Base-by-base conservation (phyloP, 2,797 vertebrate genomes). In the Ispidina lecontei region DNA sequence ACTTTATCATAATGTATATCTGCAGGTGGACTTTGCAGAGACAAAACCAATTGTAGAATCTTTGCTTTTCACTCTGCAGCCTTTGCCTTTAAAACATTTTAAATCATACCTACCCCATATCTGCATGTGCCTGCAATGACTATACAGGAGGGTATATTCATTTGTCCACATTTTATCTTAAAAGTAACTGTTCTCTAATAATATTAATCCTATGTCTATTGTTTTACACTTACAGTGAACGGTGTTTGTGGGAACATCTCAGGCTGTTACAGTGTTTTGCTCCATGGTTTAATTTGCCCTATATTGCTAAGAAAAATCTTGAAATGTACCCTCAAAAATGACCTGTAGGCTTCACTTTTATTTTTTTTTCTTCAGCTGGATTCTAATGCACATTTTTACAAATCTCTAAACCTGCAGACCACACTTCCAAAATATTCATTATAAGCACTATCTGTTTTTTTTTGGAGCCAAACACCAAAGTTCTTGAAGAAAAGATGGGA, bases 401-500 rank as follows among this genome's bases (percentile, higher is more conserved):
- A 37, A 84, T 39, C 17, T 43, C 85, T 84, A 44, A 76, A 56
- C 21, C 51, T 7, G 3, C 43, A 62, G 23, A 82, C 9, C 20
- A 44, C 14, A 5, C 18, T 65, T 88, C 52, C 37, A 67, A 73
- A 84, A 52, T 64, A 80, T 7, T 75, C 4, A 9, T 89, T 81
- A 17, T 62, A 73, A 64, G 23, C 51, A 23, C 22, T 78, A 0
- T 62, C 46, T 85, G 17, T 52, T 21, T 10, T 64, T 85, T 88
- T 91, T 92, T 99, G 98, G 97, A 58, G 39, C 84, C 90, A 64
- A 64, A 95, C 14, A 46, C 90, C 29, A 96, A 72, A 62, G 94
- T 91, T 72, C 90, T 97, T 60, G 97, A 95, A 81, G 93, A 97
- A 85, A 96, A 98, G 60, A 96, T 95, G 29, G n/a, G 92, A 37